These are phyloP conservation scores for Sphyrna mokarran DNA, from an alignment of 2,113 vertebrate genomes.

Conservation along the genomic window DNA sequence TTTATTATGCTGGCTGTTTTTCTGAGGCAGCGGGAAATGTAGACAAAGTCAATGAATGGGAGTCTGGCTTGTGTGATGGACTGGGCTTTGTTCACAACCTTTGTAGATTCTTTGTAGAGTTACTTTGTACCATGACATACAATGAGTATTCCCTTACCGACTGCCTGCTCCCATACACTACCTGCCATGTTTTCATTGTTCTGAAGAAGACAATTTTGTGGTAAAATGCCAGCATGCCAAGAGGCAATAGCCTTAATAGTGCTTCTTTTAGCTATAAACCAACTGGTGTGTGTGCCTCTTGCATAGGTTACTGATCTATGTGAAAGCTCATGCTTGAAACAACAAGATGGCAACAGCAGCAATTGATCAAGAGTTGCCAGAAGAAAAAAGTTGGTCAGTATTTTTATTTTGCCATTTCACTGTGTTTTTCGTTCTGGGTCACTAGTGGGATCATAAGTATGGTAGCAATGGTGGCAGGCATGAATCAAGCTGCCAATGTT, in stretches of 20 bases:
- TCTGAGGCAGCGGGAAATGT: too few relatives aligned
- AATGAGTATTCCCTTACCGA: background rate
- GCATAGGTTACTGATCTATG: background rate
- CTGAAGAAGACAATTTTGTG: background rate
- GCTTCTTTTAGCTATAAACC: background rate
- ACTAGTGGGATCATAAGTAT: background rate
- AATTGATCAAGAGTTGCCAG: background rate
- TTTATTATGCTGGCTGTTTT: too few relatives aligned
- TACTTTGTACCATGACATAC: background rate
- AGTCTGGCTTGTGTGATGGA: too few relatives aligned
- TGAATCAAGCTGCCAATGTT: background rate
- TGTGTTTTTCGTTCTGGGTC: too few relatives aligned
- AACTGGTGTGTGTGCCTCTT: background rate
- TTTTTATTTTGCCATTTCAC: too few relatives aligned
- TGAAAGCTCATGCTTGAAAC: background rate
- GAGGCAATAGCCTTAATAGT: background rate
- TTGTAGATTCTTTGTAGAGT: too few relatives aligned
- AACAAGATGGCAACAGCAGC: background rate
- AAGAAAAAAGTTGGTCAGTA: too few relatives aligned
- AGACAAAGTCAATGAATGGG: too few relatives aligned
- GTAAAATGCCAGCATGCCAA: background rate
- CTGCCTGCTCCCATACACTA: background rate
- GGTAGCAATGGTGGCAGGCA: background rate
- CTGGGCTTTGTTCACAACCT: too few relatives aligned
- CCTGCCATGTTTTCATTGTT: background rate